Conservation (phyloP, 2,797 vertebrate genomes). For the Gadopsis marmoratus region DNA sequence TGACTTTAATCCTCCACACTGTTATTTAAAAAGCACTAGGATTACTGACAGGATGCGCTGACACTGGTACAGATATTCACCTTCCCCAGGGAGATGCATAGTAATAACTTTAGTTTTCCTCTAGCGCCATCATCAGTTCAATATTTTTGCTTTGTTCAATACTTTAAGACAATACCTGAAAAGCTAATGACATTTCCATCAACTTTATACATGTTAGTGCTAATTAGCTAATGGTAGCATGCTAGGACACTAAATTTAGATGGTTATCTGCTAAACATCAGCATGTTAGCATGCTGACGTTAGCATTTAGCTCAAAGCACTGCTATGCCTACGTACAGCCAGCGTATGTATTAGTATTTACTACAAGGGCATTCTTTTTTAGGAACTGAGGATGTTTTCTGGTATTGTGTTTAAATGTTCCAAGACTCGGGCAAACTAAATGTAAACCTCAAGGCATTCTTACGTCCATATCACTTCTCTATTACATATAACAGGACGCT, state of each 20-base stretch:
- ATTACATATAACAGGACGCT: constrained; percentile 8
- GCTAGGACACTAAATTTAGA: neutral
- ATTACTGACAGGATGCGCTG: constrained; percentile 59
- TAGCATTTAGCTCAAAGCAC: neutral
- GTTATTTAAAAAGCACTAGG: constrained; percentile 74
- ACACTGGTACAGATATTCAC: neutral
- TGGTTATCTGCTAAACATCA: neutral
- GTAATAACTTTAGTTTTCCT: neutral
- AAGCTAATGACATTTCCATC: neutral
- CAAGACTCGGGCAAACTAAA: constrained; percentile 2
- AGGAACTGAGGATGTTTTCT: neutral
- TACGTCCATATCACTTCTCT: neutral
- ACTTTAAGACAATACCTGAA: too few species aligned
- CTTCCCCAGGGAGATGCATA: neutral
- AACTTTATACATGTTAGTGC: neutral
- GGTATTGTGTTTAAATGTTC: neutral
- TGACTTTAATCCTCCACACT: constrained; percentile 75
- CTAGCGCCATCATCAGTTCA: neutral
- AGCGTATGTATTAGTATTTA: neutral
- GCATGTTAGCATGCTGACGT: neutral
- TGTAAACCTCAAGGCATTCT: constrained; percentile 7
- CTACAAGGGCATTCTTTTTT: constrained; percentile 4
- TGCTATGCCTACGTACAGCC: neutral
- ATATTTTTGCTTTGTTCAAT: neutral
- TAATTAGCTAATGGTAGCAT: constrained; percentile 6